These are phyloP conservation scores for Phalanger gymnotis DNA, from an alignment of 2,797 vertebrate species.

Conservation along the genomic window DNA sequence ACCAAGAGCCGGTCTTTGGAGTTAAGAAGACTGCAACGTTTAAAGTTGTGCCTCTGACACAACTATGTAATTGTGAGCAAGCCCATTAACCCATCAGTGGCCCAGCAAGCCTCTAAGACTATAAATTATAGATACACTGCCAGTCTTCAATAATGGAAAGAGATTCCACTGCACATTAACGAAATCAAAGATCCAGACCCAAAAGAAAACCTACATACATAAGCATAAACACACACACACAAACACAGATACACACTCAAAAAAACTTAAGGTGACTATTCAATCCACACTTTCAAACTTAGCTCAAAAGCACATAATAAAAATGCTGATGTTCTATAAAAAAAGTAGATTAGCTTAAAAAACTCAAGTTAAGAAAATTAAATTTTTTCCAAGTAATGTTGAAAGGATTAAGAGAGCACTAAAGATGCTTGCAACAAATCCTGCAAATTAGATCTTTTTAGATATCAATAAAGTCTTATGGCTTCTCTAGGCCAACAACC, in stretches of 20 bases:
- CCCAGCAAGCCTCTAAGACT: background rate
- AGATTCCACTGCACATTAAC: background rate
- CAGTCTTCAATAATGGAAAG: background rate
- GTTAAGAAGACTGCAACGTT: background rate
- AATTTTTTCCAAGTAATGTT: slow-evolving; percentile 25
- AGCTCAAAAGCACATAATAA: slow-evolving; percentile 7
- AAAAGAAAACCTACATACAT: background rate
- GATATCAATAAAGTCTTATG: background rate
- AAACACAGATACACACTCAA: background rate
- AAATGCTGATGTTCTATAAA: slow-evolving; percentile 31
- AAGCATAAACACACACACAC: background rate
- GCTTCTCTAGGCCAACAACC: slow-evolving; percentile 33
- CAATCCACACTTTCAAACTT: slow-evolving; percentile 18
- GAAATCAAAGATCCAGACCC: background rate
- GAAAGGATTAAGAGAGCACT: slow-evolving; percentile 28
- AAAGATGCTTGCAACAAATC: slow-evolving; percentile 6
- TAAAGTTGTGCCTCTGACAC: background rate
- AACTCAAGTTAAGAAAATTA: slow-evolving; percentile 46
- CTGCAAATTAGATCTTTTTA: slow-evolving; percentile 2
- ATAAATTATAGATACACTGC: background rate
- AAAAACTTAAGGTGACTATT: slow-evolving; percentile 23
- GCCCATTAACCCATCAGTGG: background rate
- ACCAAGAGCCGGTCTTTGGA: no score
- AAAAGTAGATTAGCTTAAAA: background rate
- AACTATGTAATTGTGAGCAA: background rate